Base-by-base conservation (phyloP, 2,888 invertebrate genomes). In the Rosalia funebris region DNA sequence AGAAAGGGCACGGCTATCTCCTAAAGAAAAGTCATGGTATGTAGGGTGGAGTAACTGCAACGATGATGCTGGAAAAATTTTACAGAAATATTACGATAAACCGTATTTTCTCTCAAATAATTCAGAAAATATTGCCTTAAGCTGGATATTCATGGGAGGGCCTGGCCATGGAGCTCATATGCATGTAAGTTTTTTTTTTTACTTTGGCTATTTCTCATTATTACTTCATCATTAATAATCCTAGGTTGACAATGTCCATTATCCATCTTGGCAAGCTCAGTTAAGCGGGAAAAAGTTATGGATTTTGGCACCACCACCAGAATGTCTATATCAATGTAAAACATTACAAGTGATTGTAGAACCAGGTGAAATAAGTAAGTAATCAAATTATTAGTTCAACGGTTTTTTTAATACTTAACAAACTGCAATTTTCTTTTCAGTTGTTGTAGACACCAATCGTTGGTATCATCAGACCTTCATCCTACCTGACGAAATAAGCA, bases 221-320 rank as follows among this genome's bases (percentile, higher is more conserved):
- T n/a, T n/a, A n/a, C n/a, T n/a, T n/a, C n/a, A n/a, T n/a, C n/a
- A n/a, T n/a, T n/a, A n/a, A n/a, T n/a, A n/a, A n/a, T n/a, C 73
- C 74, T 75, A 97, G 96, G 91, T 98, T 69, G 98, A 98, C 82
- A 93, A 96, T 63, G 98, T 98, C 47, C 87, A 89, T 48, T 88
- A 93, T 81, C 93, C 96, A 56, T 98, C 97, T 1, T 98, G 98
- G 98, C 98, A 98, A 82, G 97, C 97, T 0, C 98, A 98, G 83
- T 85, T 98, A 46, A 87, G 88, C 50, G 97, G 98, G 0, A 87
- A 84, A 70, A 98, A 98, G 81, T 84, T 86, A 63, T 98, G 98
- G 98, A 86, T 88, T 56, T 83, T 98, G 62, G 91, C 94, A 68
- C 96, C 98, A 5, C 96, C 97, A 0, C 92, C 94, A 0, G 98